Evolutionary conservation across 2,888 invertebrate species (phyloP), one percentile per base, ranked within the genome.

Genomic region (Bellardia pandia): DNA sequence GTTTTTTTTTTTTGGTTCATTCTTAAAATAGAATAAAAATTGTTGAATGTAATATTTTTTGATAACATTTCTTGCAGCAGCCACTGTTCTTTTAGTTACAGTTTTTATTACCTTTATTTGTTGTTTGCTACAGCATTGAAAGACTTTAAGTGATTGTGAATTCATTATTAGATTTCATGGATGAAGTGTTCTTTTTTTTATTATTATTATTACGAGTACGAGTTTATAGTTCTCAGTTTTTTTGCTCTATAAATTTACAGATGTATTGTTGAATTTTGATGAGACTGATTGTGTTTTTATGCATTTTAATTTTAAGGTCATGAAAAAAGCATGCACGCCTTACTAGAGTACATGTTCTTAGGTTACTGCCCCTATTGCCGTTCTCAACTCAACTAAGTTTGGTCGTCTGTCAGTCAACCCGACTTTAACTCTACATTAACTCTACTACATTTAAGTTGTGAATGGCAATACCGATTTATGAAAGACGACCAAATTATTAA

Each of bases 141-240:
- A 48, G 37, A 23, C 48, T 60, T 75, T 75, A 75, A 64, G 75
- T 75, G 75, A 75, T 75, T 75, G 62, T 62, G 51, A 64, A 75
- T 64, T 64, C 62, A 37, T 71, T 71, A 40, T 71, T 71, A 40
- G 0, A 69, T 30, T 48, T 48, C 11, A 23, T 30, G 30, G n/a
- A 8, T 16, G n/a, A 48, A 71, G 2, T 56, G 16, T 14, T 5
- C 5, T 4, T 37, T 37, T 51, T 30, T 51, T 37, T 40, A n/a
- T 14, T 48, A 30, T 68, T 58, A 58, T 58, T 53, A 53, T 7
- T 6, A 37, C 37, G 5, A 37, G 30, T 30, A 30, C 5, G 58
- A 58, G 58, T 58, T 30, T 8, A 45, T 45, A 23, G 45, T 45
- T 64, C 16, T 23, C 5, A 40, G 23, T n/a, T 16, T 0, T 30